A percentile compares a stretch with the other conserved stretches of the same genome.
phyloP scores from a whole-genome alignment of 2,888 invertebrate genomes.

The Drosophila paramelanica region DNA sequence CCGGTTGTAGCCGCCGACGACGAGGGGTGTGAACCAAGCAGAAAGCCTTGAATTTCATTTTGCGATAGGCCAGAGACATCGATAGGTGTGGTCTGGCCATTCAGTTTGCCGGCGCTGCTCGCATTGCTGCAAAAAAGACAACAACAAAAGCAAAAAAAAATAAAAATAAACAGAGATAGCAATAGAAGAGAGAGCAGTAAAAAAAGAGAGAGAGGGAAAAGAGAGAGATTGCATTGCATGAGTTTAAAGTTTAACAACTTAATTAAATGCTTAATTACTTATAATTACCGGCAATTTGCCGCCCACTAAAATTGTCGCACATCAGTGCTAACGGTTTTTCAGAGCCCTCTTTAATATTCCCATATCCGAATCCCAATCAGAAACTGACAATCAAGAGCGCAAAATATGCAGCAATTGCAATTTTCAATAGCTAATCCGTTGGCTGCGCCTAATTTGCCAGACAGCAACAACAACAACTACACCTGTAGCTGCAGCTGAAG shows the following conservation, averaged over 20 bases:
- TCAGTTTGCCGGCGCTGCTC: slow-evolving; percentile 83
- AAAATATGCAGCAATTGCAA: slow-evolving; percentile 55
- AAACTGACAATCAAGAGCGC: slow-evolving; percentile 53
- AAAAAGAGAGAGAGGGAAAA: slow-evolving; percentile 14
- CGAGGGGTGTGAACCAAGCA: slow-evolving; percentile 85
- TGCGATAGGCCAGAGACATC: slow-evolving; percentile 86
- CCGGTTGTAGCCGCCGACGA: slow-evolving; percentile 81
- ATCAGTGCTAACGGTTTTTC: slow-evolving; percentile 16
- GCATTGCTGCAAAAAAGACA: slow-evolving; percentile 78
- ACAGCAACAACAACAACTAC: slow-evolving; percentile 36
- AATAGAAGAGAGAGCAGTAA: not conserved
- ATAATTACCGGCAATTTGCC: slow-evolving; percentile 8
- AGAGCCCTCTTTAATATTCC: too few species aligned
- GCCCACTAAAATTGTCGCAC: slow-evolving; percentile 23
- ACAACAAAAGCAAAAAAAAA: not conserved
- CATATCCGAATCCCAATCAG: slow-evolving; percentile 22
- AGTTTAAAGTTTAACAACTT: slow-evolving; percentile 27
- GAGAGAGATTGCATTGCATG: slow-evolving; percentile 37
- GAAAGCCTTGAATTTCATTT: slow-evolving; percentile 86
- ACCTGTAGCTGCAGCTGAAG: slow-evolving; percentile 47
- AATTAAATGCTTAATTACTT: slow-evolving; percentile 16
- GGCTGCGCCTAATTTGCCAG: slow-evolving; percentile 59
- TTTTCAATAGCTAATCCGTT: slow-evolving; percentile 53
- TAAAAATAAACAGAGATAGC: slow-evolving; percentile 21
- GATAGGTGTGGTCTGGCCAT: slow-evolving; percentile 86